Base-by-base conservation (phyloP, 2,797 vertebrate genomes). In the Sternarchorhynchus goeldii region DNA sequence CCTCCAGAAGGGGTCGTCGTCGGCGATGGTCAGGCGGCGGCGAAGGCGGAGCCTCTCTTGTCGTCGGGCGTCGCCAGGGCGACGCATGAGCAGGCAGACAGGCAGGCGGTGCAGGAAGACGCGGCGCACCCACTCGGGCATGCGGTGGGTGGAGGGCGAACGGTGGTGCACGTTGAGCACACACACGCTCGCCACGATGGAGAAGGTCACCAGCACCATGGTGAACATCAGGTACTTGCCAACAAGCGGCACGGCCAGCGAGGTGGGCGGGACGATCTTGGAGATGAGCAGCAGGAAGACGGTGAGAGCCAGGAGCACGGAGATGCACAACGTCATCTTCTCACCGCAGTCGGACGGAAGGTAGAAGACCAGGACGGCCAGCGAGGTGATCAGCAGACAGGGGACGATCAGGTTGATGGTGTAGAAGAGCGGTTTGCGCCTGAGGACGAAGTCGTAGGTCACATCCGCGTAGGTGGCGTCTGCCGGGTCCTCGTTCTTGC, bases 161-260 rank as follows among this genome's bases (percentile, higher is more conserved):
- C 93, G 93, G 78, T 95, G 94, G 84, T 95, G 93, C 5, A 94
- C 87, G 1, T 95, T 95, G 60, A 95, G 92, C 64, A 93, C 92
- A 0, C 93, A 94, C 80, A 93, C 93, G 0, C 88, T 91, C 73
- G 89, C 90, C 66, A 94, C 93, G 0, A 84, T 94, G 45, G 92
- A 93, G 83, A 94, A 93, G 7, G 93, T 94, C 69, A 94, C 94
- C 80, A 94, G 83, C 25, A 94, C 92, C 93, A 94, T 94, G 75
- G 93, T 93, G 83, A 94, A 94, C 93, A 94, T 94, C 84, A 94
- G 84, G 88, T 94, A 94, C 88, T 94, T 94, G 76, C 93, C 93
- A 80, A 94, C 93, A 18, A 95, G 92, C 1, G 94, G 94, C 59
- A 95, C 94, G 4, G 93, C 94, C 0, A 94, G 86, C 21, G 94